These are phyloP conservation scores for Limnothrissa miodon DNA, from an alignment of 2,113 vertebrate genomes.

Conservation along the genomic window DNA sequence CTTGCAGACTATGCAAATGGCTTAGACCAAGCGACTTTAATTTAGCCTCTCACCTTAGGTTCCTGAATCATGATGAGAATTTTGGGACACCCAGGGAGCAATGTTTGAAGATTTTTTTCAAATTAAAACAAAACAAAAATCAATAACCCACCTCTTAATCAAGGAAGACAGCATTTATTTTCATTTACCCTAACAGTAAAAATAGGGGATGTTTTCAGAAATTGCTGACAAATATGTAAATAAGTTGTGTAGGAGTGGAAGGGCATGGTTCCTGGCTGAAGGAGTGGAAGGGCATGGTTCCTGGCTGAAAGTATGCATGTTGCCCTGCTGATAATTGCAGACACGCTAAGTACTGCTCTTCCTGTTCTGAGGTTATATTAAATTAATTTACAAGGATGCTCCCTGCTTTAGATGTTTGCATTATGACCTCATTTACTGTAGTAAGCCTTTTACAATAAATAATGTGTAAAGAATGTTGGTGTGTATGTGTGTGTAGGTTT, in stretches of 20 bases:
- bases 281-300: not conserved
- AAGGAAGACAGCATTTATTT: constrained; percentile 79
- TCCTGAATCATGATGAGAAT: constrained; percentile 83
- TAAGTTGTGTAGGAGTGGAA: not conserved
- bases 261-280: not conserved
- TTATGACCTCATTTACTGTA: no score
- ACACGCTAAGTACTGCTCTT: not conserved
- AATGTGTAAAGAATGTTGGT: no score
- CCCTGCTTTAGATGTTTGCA: not conserved
- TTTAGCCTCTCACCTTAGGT: constrained; percentile 93
- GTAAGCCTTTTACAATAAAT: no score
- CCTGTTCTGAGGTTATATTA: not conserved
- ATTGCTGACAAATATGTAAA: not conserved
- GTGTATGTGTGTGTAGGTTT: no score
- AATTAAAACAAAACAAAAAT: constrained; percentile 95
- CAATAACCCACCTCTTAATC: constrained; percentile 94
- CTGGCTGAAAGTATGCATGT: not conserved
- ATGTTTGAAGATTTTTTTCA: constrained; percentile 78
- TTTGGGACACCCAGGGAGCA: constrained; percentile 84
- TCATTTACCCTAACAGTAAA: constrained; percentile 46
- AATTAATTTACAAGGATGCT: not conserved
- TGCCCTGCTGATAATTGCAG: not conserved
- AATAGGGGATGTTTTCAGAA: not conserved
- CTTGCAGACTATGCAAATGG: constrained; percentile 79
- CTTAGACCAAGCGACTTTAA: constrained; percentile 84